Base-by-base conservation (phyloP, 2,888 invertebrate species). In the Dolichomitus sp. region DNA sequence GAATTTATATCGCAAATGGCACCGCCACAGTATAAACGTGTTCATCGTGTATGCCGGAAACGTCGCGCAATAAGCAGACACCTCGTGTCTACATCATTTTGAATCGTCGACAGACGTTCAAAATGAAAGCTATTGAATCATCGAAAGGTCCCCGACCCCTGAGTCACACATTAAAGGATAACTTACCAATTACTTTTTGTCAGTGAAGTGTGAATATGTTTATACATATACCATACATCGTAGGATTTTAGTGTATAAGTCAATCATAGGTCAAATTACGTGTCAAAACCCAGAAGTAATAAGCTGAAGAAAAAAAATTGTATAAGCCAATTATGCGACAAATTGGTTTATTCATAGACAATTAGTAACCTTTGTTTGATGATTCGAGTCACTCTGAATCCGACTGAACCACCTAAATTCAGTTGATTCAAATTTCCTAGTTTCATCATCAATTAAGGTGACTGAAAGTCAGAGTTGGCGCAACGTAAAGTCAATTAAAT, bases 41-140 rank as follows among this genome's bases (percentile, higher is more conserved):
- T 45, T 45, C 45, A 45, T 45, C 45, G 14, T 45, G 45, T 45
- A 45, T 45, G 45, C 45, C 45, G 45, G 45, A 45, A 45, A 45
- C 45, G 45, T 45, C n/a, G 45, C 5, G 45, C 45, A n/a, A n/a
- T 3, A 45, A 45, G 45, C 45, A 45, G 45, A 14, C 42, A 12
- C 42, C 9, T 42, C 42, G 42, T 45, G 45, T 45, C 45, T 45
- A 45, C 45, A n/a, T 45, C 45, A n/a, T 45, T 45, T 45, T 45
- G 45, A 12, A 45, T n/a, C 45, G n/a, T 45, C 45, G 45, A 45
- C 45, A 45, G 45, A 45, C 45, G 14, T 45, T 45, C 45, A 14
- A 45, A 45, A 45, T 45, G 45, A 45, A 45, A 45, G 45, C 45
- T 45, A 45, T 45, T 45, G 45, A 45, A 14, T 45, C 45, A 45